These are phyloP conservation scores for Spodoptera exigua DNA, from an alignment of 2,888 invertebrate genomes.

Conservation along the genomic window DNA sequence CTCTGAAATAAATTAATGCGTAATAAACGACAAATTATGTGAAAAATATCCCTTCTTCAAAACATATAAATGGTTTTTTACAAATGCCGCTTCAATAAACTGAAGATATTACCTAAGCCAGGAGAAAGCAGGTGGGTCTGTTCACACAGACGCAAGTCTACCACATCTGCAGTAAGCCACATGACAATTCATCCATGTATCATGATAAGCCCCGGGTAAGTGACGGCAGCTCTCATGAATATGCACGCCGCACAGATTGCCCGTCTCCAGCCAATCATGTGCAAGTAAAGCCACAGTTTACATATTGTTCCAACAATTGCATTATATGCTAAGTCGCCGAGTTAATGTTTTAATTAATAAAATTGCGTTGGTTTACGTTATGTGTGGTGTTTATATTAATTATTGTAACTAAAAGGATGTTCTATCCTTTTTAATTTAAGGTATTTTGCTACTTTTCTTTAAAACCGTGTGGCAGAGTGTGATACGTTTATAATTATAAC, in stretches of 20 bases:
- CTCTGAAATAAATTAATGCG: no score
- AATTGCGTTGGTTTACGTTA: background rate
- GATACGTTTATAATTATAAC: no score
- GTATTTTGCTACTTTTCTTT: no score
- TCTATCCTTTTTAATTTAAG: no score
- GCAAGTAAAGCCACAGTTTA: slow-evolving; percentile 38
- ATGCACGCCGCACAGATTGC: slow-evolving; percentile 56
- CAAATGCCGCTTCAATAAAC: no score
- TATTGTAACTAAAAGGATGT: background rate
- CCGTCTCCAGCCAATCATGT: slow-evolving; percentile 50
- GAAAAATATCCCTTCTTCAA: no score
- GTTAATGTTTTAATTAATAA: slow-evolving; percentile 29
- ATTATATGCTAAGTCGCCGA: slow-evolving; percentile 29
- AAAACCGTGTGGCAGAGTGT: no score
- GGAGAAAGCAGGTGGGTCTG: slow-evolving; percentile 2
- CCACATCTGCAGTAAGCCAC: slow-evolving; percentile 38
- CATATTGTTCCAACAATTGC: slow-evolving; percentile 42
- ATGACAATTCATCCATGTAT: slow-evolving; percentile 51
- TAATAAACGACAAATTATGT: no score
- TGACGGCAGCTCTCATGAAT: slow-evolving; percentile 56
- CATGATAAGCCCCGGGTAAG: slow-evolving; percentile 51
- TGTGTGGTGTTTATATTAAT: background rate
- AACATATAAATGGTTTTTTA: no score
- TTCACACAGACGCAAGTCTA: slow-evolving; percentile 11
- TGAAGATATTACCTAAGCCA: slow-evolving; percentile 6